phyloP scores from a whole-genome alignment of 2,888 invertebrate species.

The Mythimna lalbum region DNA sequence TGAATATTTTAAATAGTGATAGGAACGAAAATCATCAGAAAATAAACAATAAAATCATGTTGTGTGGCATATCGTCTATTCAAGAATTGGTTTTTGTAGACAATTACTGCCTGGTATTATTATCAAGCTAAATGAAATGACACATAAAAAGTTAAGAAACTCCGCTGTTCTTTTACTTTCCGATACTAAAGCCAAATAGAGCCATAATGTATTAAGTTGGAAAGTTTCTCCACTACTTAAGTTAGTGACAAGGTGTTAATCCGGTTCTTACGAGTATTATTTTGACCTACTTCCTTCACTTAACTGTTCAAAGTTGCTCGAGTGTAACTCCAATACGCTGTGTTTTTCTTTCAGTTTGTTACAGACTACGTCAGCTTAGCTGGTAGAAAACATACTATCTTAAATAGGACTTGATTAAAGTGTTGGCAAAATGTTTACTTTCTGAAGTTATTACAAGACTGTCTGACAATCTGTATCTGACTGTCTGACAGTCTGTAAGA shows the following conservation, averaged over 20 bases:
- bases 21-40: no score
- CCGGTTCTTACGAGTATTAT: conserved; percentile 55
- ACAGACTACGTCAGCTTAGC: background rate
- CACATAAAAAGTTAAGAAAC: conserved; percentile 35
- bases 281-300: conserved; percentile 58
- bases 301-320: conserved; percentile 51
- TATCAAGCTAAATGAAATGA: conserved; percentile 27
- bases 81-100: background rate
- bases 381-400: background rate
- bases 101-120: conserved; percentile 5
- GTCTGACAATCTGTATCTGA: no score
- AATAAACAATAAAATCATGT: no score
- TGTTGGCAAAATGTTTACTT: background rate
- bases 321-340: conserved; percentile 42
- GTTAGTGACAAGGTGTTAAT: conserved; percentile 58
- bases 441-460: background rate
- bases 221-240: conserved; percentile 51
- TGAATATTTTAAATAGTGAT: no score
- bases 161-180: conserved; percentile 28
- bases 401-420: background rate
- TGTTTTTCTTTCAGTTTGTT: conserved; percentile 40
- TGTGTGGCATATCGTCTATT: no score
- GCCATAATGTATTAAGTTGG: conserved; percentile 42
- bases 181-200: conserved; percentile 44
- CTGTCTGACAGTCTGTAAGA: no score